Conservation (phyloP, 2,797 vertebrate species). For the Typhlichthys eigenmanni region DNA sequence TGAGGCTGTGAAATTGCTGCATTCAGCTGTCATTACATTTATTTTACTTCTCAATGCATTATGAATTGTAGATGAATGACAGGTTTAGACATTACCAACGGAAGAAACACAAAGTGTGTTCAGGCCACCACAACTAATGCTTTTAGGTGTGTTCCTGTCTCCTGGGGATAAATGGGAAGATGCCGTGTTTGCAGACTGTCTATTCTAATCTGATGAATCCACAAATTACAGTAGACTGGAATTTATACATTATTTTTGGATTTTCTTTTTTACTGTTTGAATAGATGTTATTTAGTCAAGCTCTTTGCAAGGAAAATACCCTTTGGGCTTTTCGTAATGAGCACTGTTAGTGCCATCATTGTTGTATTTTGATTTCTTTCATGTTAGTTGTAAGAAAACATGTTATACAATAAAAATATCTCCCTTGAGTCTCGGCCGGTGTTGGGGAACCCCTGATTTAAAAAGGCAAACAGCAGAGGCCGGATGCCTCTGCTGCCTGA, state of each 20-base stretch:
- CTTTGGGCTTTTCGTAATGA: conserved; percentile 35
- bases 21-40: conserved; percentile 53
- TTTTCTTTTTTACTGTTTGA: conserved; percentile 6
- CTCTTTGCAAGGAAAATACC: conserved; percentile 18
- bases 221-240: conserved; percentile 20
- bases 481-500: conserved; percentile 56
- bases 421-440: conserved; percentile 39
- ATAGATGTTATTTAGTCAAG: conserved; percentile 17
- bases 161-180: conserved; percentile 32
- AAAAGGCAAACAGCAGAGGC: conserved; percentile 66
- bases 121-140: conserved; percentile 32
- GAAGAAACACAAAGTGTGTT: conserved; percentile 46
- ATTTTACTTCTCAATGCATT: conserved; percentile 45
- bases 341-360: conserved; percentile 31
- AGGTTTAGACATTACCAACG: conserved; percentile 55
- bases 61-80: conserved; percentile 46
- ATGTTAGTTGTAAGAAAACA: conserved; percentile 33
- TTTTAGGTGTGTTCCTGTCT: conserved; percentile 18
- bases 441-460: conserved; percentile 71
- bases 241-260: conserved; percentile 10
- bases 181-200: conserved; percentile 18
- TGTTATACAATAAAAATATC: conserved; percentile 30
- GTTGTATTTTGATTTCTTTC: conserved; percentile 48
- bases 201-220: conserved; percentile 6
- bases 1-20: conserved; percentile 63